Evolutionary conservation across 1,140 invertebrate species (phyloP).

Genomic region (Littorina saxatilis): DNA sequence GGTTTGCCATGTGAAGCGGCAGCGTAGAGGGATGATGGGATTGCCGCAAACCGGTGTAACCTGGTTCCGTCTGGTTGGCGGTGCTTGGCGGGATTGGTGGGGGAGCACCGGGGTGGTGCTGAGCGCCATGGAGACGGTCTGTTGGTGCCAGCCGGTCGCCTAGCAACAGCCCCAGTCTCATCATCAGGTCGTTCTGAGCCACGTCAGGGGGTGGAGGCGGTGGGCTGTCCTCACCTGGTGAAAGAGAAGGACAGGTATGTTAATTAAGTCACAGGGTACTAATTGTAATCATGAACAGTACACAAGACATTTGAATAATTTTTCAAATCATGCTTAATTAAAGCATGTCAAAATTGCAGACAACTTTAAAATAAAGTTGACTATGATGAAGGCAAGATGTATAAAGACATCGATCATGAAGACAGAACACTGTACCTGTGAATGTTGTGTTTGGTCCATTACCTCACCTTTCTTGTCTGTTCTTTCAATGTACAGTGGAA

Average conservation of each 20-base stretch:
- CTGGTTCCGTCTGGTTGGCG: background rate
- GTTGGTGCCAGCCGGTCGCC: conserved; percentile 78
- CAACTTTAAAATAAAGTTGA: no score
- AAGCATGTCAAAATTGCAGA: no score
- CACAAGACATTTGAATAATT: no score
- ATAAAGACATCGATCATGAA: no score
- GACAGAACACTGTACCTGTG: no score
- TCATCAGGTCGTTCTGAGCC: conserved; percentile 86
- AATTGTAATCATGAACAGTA: no score
- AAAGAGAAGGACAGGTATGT: conserved; percentile 28
- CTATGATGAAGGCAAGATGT: no score
- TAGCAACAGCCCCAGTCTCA: conserved; percentile 88
- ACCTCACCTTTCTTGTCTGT: no score
- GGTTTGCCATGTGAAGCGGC: conserved; percentile 48
- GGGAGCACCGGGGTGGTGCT: conserved; percentile 1
- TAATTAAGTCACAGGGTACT: no score
- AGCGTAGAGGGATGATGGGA: conserved; percentile 24
- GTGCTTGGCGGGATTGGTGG: conserved; percentile 3
- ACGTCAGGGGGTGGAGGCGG: conserved; percentile 74
- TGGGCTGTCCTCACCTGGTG: conserved; percentile 58
- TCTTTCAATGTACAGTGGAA: no score
- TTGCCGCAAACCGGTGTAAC: background rate
- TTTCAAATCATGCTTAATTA: no score
- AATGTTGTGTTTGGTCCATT: no score
- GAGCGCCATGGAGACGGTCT: conserved; percentile 4